Evolutionary conservation across 2,797 vertebrate genomes (phyloP), one percentile per base, ranked within the genome.

Genomic region (Balearica regulorum): DNA sequence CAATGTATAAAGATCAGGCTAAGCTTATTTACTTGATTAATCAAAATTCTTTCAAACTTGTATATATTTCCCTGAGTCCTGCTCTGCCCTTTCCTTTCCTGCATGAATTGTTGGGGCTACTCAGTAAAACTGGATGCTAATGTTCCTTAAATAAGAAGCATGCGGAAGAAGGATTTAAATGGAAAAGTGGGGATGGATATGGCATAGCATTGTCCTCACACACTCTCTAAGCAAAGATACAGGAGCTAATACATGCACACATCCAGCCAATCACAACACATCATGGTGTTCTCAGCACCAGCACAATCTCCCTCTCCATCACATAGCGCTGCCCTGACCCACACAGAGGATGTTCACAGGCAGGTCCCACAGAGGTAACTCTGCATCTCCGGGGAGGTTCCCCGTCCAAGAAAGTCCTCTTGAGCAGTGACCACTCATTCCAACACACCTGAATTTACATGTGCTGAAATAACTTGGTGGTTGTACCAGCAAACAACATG

Each of bases 291-390:
- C 54, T 41, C 66, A 58, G 25, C 18, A 22, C 37, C 25, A 82
- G 29, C 16, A 86, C 25, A 13, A 46, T 53, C 22, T 71, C 20
- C 28, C n/a, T 55, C 13, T 28, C n/a, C 18, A 48, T 33, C 37
- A 29, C 8, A 21, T 31, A 28, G 39, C 22, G 48, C 51, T 87
- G 48, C 31, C 15, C 33, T 84, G 61, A 60, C 29, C 16, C n/a
- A 78, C 33, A 49, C 0, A 13, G 44, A 75, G 22, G 16, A 66
- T 21, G 49, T 61, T 54, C 11, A 64, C 20, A 39, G 43, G 18
- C 33, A 76, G 22, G 53, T 41, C 54, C 24, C 39, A 75, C 0
- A 0, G 9, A 57, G 39, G 29, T 31, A 73, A 53, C 24, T 29
- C 15, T 24, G 5, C 16, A 65, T 11, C 20, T 76, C 51, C 8